Base-by-base conservation (phyloP, 2,797 vertebrate species). In the Allobates femoralis region DNA sequence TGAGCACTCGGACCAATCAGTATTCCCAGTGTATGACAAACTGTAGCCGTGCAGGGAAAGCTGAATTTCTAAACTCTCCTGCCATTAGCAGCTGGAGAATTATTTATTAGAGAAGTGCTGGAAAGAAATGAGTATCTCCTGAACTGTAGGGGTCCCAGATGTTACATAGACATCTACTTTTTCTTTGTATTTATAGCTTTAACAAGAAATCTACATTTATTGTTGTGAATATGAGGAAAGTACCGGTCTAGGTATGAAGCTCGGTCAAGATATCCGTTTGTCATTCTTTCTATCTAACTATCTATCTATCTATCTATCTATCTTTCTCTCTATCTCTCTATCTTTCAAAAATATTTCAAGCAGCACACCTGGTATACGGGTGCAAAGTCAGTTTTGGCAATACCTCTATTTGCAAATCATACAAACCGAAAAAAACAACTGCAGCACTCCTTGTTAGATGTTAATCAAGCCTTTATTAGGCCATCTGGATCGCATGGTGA, bases 41-140 rank as follows among this genome's bases (percentile, higher is more conserved):
- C 71, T 5, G n/a, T 50, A 74, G 23, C 23, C 41, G 41, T 74
- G 71, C 41, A 46, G 71, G 12, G 41, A 74, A 50, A 50, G 1
- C 37, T 15, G 71, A 74, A 74, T 50, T 50, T 74, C 37, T 50
- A 50, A 26, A 74, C 41, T 74, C 71, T 74, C 41, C 23, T 50
- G 21, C 37, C n/a, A 74, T 74, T 50, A 74, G 41, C 41, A 74
- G 37, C 71, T 46, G 71, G 41, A 50, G 71, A 74, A 74, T 50
- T 50, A 50, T 74, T 74, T 74, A 74, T 74, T 74, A 74, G 37
- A 74, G 41, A 50, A 15, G 23, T 74, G 37, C 71, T 26, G 71
- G 41, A 50, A 50, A 74, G 71, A 74, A 74, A 46, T 74, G 23
- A 74, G n/a, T 50, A 74, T 50, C 16, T 74, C 23, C 14, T 46